Base-by-base conservation (phyloP, 37 sponge, comb jelly and placozoan species). In the Chondrosia reniformis region DNA sequence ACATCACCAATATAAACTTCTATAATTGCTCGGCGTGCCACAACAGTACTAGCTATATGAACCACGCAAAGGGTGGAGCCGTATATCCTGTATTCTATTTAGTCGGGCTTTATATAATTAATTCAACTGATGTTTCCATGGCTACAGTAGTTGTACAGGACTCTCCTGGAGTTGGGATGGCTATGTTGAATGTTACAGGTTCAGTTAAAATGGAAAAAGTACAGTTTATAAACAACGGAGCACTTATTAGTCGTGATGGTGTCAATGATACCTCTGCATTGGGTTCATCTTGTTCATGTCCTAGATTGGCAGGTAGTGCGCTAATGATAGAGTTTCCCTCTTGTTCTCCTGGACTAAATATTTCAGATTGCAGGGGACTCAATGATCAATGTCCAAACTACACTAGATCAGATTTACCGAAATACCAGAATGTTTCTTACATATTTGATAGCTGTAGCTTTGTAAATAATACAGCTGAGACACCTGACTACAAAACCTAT, bases 21-120 rank as follows among this genome's bases (percentile, higher is more conserved):
- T n/a, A 21, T 44, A 69, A 69, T 12, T 69, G 72, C 42, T 36
- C 42, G 22, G 72, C 42, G 3, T 1, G 7, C 4, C 72, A 44
- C 43, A 69, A 69, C 42, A 69, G 72, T 25, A 69, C 72, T 40
- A 69, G 72, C 13, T 69, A 40, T 44, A 69, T 43, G 17, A 36
- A 13, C 44, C 1, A 1, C 4, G 72, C 44, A 24, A 24, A 40
- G 2, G 25, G 25, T 28, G n/a, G n/a, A n/a, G n/a, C n/a, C n/a
- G n/a, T n/a, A n/a, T n/a, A n/a, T n/a, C n/a, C 6, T 6, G 5
- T 69, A 3, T 3, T 10, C 72, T 69, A 69, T 44, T 17, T 39
- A 1, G 72, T 69, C 2, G 38, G 25, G n/a, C 37, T 69, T 19
- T 69, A 69, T 44, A 36, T 69, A 24, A 43, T 43, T 44, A 41